Conservation (phyloP, 1,140 invertebrate genomes). For the Nasonia giraulti region DNA sequence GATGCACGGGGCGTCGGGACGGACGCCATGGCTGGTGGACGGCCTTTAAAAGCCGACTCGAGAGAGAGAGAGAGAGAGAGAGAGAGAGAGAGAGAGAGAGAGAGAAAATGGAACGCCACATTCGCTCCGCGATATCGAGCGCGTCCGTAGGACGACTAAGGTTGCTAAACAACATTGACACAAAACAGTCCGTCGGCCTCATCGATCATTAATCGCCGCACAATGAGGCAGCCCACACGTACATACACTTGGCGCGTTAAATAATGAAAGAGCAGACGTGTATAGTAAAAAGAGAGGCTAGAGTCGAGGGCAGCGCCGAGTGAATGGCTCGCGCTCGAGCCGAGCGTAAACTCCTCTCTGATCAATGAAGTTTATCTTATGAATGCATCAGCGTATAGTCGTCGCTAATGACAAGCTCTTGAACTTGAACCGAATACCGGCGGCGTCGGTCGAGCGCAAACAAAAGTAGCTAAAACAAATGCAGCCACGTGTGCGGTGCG, state of each 20-base stretch:
- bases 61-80: no score
- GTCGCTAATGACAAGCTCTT: slow-evolving; percentile 22
- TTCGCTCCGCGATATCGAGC: not conserved
- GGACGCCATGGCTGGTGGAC: not conserved
- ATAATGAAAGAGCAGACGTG: not conserved
- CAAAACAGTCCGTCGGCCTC: not conserved
- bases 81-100: no score
- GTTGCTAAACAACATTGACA: not conserved
- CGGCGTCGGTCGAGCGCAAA: not conserved
- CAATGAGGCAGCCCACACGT: no score
- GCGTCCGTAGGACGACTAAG: not conserved
- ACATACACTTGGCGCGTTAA: not conserved
- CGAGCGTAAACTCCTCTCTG: slow-evolving; percentile 7
- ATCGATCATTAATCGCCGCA: not conserved
- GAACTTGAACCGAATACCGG: slow-evolving; percentile 29
- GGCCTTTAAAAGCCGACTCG: no score
- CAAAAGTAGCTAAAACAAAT: slow-evolving; percentile 18
- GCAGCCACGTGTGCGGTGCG: not conserved
- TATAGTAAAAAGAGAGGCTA: not conserved
- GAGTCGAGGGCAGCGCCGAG: not conserved
- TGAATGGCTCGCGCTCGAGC: not conserved
- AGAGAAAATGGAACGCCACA: not conserved
- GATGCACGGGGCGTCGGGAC: not conserved
- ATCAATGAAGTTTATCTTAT: slow-evolving; percentile 30
- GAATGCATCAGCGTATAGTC: slow-evolving; percentile 15